Evolutionary conservation across 2,888 invertebrate genomes (phyloP).

Genomic region (Magallana nippona): DNA sequence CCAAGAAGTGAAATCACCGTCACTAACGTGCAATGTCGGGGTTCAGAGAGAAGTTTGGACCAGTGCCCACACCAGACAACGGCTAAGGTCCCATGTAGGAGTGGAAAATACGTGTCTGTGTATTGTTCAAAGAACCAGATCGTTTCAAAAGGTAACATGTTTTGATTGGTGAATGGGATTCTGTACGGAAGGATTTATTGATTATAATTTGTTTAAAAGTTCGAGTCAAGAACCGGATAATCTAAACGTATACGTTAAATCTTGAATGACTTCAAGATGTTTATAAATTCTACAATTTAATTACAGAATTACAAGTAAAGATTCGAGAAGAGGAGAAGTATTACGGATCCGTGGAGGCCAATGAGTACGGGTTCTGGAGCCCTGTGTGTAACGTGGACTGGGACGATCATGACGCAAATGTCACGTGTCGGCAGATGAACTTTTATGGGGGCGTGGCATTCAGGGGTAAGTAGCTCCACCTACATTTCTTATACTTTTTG

Average conservation of each 20-base stretch:
- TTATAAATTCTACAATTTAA: neutral
- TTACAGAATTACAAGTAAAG: conserved; percentile 56
- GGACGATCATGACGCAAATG: conserved; percentile 68
- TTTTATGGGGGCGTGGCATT: conserved; percentile 62
- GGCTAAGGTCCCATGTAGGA: conserved; percentile 51
- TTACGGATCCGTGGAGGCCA: conserved; percentile 85
- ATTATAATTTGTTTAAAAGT: neutral
- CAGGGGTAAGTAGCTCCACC: conserved; percentile 47
- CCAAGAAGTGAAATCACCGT: conserved; percentile 56
- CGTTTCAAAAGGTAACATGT: conserved; percentile 51
- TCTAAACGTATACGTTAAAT: no score
- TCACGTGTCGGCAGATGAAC: conserved; percentile 63
- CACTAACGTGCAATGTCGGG: conserved; percentile 62
- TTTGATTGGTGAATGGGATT: neutral
- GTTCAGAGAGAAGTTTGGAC: conserved; percentile 58
- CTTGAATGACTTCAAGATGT: no score
- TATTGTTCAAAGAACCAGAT: conserved; percentile 60
- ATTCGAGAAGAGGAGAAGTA: conserved; percentile 57
- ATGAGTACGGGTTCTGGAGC: conserved; percentile 87
- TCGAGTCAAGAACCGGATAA: no score
- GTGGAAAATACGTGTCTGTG: conserved; percentile 60
- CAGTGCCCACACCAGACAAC: conserved; percentile 53
- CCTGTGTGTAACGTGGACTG: conserved; percentile 77
- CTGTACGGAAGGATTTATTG: neutral
- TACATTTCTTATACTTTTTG: neutral